Base-by-base conservation (phyloP, 2,888 invertebrate species). In the Campoplex nolae region DNA sequence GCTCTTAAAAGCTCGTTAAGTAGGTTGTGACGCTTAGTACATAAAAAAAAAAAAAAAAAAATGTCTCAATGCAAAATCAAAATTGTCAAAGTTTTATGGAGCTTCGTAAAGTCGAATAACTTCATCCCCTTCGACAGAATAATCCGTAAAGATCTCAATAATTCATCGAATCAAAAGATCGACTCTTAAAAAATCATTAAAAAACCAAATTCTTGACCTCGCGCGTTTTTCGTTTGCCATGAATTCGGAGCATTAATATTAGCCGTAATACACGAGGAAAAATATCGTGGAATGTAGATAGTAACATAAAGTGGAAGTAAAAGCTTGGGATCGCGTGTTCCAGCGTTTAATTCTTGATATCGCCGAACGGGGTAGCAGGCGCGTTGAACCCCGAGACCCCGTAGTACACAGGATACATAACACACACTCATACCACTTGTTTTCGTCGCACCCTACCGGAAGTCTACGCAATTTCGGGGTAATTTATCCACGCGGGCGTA, bases 401-500 rank as follows among this genome's bases (percentile, higher is more conserved):
- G 32, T 32, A 32, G 13, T 13, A 18, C 51, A 54, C 65, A 48
- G 51, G 70, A 38, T 70, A 71, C 75, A 32, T 45, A 58, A 38
- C 23, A 54, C 56, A 48, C 32, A 62, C 28, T 18, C 71, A 70
- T 54, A 83, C 70, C 28, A 62, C 45, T 65, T 56, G 9, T 48
- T 56, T 42, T 68, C 38, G 62, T 51, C 70, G 62, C 74, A 83
- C 86, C 86, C 86, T 65, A 86, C 83, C 86, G 86, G 86, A 86
- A 86, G 86, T 86, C 62, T 28, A 67, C 71, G 86, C 80, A 86
- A 79, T 83, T 86, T 86, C 80, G 86, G 83, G 79, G 79, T 86
- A 86, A 86, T 86, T 86, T 83, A 83, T 85, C 80, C 85, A 83
- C 85, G 80, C 85, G 76, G 83, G 76, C 62, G 83, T 80, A 85